These are phyloP conservation scores for Dynastes hyllus DNA, from an alignment of 2,888 invertebrate species.

Conservation along the genomic window DNA sequence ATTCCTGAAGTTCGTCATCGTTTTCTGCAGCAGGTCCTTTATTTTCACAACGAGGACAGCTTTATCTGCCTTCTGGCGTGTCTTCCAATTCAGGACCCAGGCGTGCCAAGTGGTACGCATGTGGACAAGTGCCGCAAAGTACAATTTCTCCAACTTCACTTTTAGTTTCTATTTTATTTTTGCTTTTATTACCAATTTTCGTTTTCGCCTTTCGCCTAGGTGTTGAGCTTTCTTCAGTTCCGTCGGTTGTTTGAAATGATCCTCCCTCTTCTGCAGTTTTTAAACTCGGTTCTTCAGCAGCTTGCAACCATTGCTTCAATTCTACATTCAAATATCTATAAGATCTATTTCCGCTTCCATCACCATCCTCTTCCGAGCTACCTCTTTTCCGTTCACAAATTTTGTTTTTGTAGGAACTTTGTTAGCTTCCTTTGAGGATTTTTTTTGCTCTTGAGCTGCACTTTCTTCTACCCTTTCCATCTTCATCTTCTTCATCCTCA, in stretches of 20 bases:
- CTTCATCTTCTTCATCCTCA: slow-evolving; percentile 84
- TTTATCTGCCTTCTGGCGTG: slow-evolving; percentile 93
- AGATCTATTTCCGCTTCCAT: slow-evolving; percentile 81
- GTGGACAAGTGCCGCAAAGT: slow-evolving; percentile 98
- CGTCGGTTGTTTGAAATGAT: slow-evolving; percentile 62
- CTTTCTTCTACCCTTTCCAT: slow-evolving; percentile 78
- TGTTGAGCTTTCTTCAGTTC: slow-evolving; percentile 69
- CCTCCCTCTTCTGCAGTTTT: slow-evolving; percentile 62
- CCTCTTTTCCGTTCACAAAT: slow-evolving; percentile 94
- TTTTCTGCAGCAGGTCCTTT: slow-evolving; percentile 90
- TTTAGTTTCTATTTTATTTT: slow-evolving; percentile 91
- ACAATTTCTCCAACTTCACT: slow-evolving; percentile 99
- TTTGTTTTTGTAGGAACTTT: slow-evolving; percentile 97
- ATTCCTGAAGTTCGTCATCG: slow-evolving; percentile 97
- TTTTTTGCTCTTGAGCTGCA: slow-evolving; percentile 82
- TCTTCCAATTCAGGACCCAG: slow-evolving; percentile 98
- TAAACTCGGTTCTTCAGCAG: slow-evolving; percentile 83
- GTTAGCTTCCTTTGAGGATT: slow-evolving; percentile 80
- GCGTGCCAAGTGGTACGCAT: slow-evolving; percentile 99
- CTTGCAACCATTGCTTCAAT: slow-evolving; percentile 97
- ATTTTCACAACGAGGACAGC: slow-evolving; percentile 95
- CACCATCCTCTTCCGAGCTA: slow-evolving; percentile 91
- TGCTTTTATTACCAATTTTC: slow-evolving; percentile 92
- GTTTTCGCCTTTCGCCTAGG: slow-evolving; percentile 90
- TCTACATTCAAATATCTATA: slow-evolving; percentile 98